A percentile compares a stretch with the other conserved stretches of the same genome.
Evolutionary conservation across 2,888 invertebrate species (phyloP).

Genomic region (Ethmia dodecea): DNA sequence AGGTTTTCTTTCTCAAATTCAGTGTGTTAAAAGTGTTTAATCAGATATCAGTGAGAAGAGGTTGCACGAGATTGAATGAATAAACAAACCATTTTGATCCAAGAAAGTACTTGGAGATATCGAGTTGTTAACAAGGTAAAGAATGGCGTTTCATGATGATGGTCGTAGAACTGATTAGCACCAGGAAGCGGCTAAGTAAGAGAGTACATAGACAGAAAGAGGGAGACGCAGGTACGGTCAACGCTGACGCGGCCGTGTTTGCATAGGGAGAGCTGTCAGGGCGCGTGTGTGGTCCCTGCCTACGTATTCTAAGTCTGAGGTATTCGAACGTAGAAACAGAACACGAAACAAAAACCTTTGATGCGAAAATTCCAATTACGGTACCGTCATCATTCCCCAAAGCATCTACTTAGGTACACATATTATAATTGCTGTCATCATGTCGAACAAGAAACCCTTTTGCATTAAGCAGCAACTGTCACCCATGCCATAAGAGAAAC

Average conservation of each 20-base stretch:
- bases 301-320: slow-evolving; percentile 24
- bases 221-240: slow-evolving; percentile 32
- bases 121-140: slow-evolving; percentile 57
- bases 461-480: slow-evolving; percentile 28
- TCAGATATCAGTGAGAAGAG: slow-evolving; percentile 12
- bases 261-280: slow-evolving; percentile 48
- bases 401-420: too few species aligned
- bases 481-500: slow-evolving; percentile 29
- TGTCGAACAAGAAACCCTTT: slow-evolving; percentile 7
- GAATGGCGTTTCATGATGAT: slow-evolving; percentile 65
- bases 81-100: slow-evolving; percentile 36
- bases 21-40: slow-evolving; percentile 10
- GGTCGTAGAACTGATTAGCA: slow-evolving; percentile 63
- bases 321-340: slow-evolving; percentile 11
- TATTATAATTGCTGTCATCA: slow-evolving; percentile 14
- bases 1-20: neutral
- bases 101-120: slow-evolving; percentile 51
- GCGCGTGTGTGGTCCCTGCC: slow-evolving; percentile 62
- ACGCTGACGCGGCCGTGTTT: slow-evolving; percentile 53
- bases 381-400: too few species aligned
- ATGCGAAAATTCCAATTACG: slow-evolving; percentile 6
- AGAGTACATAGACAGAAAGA: slow-evolving; percentile 45
- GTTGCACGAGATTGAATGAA: slow-evolving; percentile 23
- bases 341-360: slow-evolving; percentile 8
- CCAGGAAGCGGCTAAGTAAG: slow-evolving; percentile 48